phyloP scores from a whole-genome alignment of 2,888 invertebrate genomes.

The Meloe dianella region DNA sequence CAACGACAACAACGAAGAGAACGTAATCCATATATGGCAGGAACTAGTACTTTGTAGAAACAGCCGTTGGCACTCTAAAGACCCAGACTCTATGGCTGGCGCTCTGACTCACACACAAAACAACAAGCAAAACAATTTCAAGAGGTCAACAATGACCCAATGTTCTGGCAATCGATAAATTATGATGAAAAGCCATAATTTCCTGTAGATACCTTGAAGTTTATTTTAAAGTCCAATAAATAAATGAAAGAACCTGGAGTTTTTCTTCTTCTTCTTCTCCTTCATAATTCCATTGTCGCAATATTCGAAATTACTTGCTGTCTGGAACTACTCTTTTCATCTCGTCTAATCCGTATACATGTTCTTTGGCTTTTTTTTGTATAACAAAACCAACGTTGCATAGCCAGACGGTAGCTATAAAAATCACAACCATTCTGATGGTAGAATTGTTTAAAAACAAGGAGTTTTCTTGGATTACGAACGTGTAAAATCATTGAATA shows the following conservation, averaged over 20 bases:
- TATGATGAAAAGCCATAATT: not conserved
- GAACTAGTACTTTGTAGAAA: slow-evolving; percentile 32
- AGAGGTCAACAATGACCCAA: not conserved
- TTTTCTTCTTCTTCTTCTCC: not conserved
- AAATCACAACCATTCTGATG: not conserved
- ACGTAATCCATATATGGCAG: slow-evolving; percentile 28
- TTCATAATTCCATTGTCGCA: not conserved
- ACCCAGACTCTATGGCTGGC: slow-evolving; percentile 40
- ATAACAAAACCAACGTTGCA: not conserved
- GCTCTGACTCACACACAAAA: slow-evolving; percentile 30
- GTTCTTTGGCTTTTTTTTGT: not conserved
- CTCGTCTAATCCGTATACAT: not conserved
- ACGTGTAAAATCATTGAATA: not conserved
- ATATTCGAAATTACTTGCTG: not conserved
- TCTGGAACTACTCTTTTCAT: not conserved
- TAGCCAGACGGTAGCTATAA: not conserved
- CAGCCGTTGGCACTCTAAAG: slow-evolving; percentile 32
- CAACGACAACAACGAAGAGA: slow-evolving; percentile 17
- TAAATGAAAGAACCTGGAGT: not conserved
- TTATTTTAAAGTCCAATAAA: no score
- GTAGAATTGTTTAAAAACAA: not conserved
- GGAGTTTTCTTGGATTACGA: not conserved
- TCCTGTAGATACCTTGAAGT: not conserved
- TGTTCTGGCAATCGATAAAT: not conserved
- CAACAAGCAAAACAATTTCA: not conserved